Conservation (phyloP, 2,888 invertebrate genomes). For the Drosophila mimica region DNA sequence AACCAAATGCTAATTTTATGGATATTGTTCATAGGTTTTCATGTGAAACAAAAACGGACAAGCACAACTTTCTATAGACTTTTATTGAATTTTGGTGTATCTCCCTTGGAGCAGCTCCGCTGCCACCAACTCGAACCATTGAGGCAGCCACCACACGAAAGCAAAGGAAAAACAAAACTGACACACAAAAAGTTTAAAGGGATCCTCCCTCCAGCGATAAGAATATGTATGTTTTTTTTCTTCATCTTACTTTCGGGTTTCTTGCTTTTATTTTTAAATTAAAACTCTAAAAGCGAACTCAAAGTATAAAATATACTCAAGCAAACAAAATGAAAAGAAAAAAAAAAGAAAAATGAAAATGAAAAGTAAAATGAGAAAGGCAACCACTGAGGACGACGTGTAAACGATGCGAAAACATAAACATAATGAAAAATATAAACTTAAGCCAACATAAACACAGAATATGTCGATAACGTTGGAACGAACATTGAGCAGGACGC, state of each 20-base stretch:
- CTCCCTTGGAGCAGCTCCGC: conserved; percentile 1
- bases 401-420: conserved; percentile 73
- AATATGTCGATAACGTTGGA: conserved; percentile 59
- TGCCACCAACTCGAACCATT: not conserved
- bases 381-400: conserved; percentile 45
- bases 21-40: conserved; percentile 53
- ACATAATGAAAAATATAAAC: conserved; percentile 74
- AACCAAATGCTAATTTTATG: conserved; percentile 67
- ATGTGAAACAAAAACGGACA: conserved; percentile 44
- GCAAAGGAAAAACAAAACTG: conserved; percentile 49
- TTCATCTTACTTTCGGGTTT: conserved; percentile 38
- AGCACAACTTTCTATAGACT: conserved; percentile 59
- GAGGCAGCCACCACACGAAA: conserved; percentile 37
- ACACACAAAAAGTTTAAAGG: conserved; percentile 65
- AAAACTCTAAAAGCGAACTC: conserved; percentile 55
- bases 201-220: conserved; percentile 53
- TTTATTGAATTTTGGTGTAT: conserved; percentile 65
- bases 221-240: conserved; percentile 29
- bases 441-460: conserved; percentile 66
- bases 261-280: conserved; percentile 68
- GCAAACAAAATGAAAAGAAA: conserved; percentile 43
- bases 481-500: conserved; percentile 14
- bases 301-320: conserved; percentile 55
- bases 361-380: not conserved
- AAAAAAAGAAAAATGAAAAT: not conserved